A percentile compares a stretch with the other conserved stretches of the same genome.
Evolutionary conservation across 1,140 invertebrate genomes (phyloP).

Genomic region (Philopotamus ludificatus): DNA sequence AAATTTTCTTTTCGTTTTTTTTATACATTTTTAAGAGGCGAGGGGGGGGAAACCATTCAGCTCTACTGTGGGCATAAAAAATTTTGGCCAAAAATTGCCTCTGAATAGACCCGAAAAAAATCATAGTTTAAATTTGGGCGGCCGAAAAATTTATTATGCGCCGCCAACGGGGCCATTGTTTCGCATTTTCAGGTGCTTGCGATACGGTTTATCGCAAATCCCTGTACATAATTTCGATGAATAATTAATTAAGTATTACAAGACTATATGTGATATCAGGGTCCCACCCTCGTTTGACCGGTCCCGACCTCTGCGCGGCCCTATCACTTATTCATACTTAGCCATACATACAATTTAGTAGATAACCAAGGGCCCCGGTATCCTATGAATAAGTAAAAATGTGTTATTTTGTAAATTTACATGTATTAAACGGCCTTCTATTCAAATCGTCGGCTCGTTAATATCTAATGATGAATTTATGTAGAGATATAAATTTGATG

Average conservation of each 20-base stretch:
- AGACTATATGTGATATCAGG: conserved; percentile 8
- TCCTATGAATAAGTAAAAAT: conserved; percentile 15
- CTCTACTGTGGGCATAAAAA: neutral
- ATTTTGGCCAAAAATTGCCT: neutral
- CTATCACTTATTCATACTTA: conserved; percentile 19
- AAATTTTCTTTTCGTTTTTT: conserved; percentile 28
- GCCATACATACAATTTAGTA: conserved; percentile 6
- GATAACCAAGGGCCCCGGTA: conserved; percentile 9
- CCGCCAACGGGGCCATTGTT: no score
- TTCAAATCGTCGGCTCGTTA: no score
- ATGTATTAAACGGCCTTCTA: conserved; percentile 7
- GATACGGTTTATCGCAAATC: no score
- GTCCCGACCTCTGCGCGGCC: conserved; percentile 6
- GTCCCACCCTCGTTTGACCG: conserved; percentile 20
- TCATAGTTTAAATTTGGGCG: neutral
- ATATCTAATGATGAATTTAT: no score
- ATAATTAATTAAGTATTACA: conserved; percentile 19
- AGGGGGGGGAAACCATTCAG: neutral
- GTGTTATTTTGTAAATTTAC: conserved; percentile 6
- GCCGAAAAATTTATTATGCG: no score
- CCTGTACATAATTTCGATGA: conserved; percentile 4
- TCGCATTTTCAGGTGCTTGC: no score
- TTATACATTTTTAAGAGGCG: conserved; percentile 7
- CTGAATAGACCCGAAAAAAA: neutral
- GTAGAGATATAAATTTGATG: no score